Evolutionary conservation across 92 coral and sea anemone genomes (phyloP).

Genomic region (Umimayanthus chanpuru): DNA sequence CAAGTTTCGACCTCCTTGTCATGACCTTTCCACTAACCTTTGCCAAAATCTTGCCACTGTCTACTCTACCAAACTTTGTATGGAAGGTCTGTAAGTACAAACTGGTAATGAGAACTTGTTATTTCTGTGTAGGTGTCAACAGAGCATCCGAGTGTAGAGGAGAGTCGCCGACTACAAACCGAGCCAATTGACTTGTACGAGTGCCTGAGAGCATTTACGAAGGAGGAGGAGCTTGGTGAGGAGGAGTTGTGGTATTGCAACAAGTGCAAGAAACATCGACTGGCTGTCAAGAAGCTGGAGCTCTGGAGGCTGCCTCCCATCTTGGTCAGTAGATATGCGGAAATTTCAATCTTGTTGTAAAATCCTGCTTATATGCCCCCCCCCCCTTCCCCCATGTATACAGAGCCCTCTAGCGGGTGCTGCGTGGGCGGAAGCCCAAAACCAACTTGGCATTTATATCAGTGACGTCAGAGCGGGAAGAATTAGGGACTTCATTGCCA

Average conservation of each 20-base stretch:
- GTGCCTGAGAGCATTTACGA: constrained; percentile 92
- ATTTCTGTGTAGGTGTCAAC: constrained; percentile 50
- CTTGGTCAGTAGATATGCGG: constrained; percentile 60
- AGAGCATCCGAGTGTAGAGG: constrained; percentile 93
- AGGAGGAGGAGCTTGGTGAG: constrained; percentile 97
- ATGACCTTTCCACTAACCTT: not conserved
- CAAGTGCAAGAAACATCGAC: constrained; percentile 90
- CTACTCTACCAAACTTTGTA: not conserved
- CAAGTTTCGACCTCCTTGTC: not conserved
- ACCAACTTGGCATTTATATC: too few species aligned
- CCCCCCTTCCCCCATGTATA: too few species aligned
- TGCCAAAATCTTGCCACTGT: not conserved
- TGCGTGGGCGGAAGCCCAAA: too few species aligned
- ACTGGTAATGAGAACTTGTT: not conserved
- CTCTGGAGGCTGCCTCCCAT: constrained; percentile 98
- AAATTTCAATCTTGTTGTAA: not conserved
- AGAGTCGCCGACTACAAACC: constrained; percentile 91
- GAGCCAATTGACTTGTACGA: constrained; percentile 98
- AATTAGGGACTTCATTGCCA: too few species aligned
- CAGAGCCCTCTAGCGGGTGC: not conserved
- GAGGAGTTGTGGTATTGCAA: constrained; percentile 98
- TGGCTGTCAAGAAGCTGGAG: constrained; percentile 94
- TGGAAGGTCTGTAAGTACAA: not conserved
- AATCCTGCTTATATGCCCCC: not conserved
- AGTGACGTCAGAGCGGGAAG: too few species aligned